These are phyloP conservation scores for Strigamia crassipes DNA, from an alignment of 2,888 invertebrate species.

Conservation along the genomic window DNA sequence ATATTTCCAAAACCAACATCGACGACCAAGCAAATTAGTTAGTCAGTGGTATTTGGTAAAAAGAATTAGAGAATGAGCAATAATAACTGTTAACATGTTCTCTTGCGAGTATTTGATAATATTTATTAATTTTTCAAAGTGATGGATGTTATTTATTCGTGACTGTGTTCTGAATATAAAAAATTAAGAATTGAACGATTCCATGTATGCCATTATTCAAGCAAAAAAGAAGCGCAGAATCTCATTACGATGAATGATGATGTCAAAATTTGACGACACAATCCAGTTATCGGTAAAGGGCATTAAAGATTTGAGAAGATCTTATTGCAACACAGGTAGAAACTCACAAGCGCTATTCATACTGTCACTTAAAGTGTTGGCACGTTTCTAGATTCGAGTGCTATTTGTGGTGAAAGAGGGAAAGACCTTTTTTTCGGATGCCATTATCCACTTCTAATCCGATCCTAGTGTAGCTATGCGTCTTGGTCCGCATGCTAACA, in stretches of 20 bases:
- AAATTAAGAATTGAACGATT: too few relatives aligned
- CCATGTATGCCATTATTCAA: not conserved
- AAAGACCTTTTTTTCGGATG: slow-evolving; percentile 5
- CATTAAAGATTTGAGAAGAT: slow-evolving; percentile 5
- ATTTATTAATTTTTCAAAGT: too few relatives aligned
- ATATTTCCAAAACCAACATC: too few relatives aligned
- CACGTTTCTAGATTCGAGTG: slow-evolving; percentile 22
- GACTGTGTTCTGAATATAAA: too few relatives aligned
- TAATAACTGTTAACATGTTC: too few relatives aligned
- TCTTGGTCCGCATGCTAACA: slow-evolving; percentile 17
- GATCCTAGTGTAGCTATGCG: slow-evolving; percentile 6
- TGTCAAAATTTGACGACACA: not conserved
- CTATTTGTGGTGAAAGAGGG: slow-evolving; percentile 18
- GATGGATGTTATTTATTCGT: too few relatives aligned
- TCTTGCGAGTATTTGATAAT: too few relatives aligned
- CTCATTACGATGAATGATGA: slow-evolving; percentile 14
- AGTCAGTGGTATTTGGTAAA: too few relatives aligned
- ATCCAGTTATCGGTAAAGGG: not conserved
- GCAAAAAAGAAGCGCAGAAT: not conserved
- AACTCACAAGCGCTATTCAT: not conserved
- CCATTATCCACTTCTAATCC: slow-evolving; percentile 30
- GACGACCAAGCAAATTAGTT: too few relatives aligned
- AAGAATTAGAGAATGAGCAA: too few relatives aligned
- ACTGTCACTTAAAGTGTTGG: slow-evolving; percentile 26
- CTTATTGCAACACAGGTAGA: not conserved